These are phyloP conservation scores for Coenonympha glycerion DNA, from an alignment of 2,888 invertebrate species.

Conservation along the genomic window DNA sequence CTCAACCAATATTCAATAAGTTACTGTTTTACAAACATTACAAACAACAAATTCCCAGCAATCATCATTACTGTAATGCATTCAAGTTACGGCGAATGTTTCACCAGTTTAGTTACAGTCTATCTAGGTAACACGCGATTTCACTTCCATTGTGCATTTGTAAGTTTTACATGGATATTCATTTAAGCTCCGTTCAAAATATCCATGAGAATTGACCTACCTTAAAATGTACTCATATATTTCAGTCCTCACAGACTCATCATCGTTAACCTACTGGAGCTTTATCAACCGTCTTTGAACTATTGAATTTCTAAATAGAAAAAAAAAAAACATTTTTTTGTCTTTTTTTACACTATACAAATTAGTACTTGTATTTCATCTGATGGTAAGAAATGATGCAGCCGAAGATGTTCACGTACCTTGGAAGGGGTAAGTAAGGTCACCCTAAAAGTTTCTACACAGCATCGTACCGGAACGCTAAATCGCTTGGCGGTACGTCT, in stretches of 20 bases:
- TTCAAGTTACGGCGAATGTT: constrained; percentile 64
- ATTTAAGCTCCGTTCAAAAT: constrained; percentile 17
- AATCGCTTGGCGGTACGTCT: too few species aligned
- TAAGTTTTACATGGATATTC: constrained; percentile 16
- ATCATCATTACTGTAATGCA: constrained; percentile 69
- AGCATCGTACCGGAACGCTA: too few species aligned
- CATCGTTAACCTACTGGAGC: neutral
- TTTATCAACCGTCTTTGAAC: neutral
- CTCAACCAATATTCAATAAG: constrained; percentile 21
- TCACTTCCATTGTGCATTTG: constrained; percentile 33
- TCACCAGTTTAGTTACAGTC: constrained; percentile 64
- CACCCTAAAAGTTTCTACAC: too few species aligned
- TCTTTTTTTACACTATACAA: too few species aligned
- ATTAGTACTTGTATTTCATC: too few species aligned
- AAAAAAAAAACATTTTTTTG: too few species aligned
- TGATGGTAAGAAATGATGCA: too few species aligned
- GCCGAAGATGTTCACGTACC: too few species aligned
- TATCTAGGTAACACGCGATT: constrained; percentile 55
- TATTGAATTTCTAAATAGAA: too few species aligned
- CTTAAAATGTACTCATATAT: constrained; percentile 9
- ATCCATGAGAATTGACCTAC: constrained; percentile 13
- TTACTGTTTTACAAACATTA: constrained; percentile 40
- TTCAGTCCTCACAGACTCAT: neutral
- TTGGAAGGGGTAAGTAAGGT: too few species aligned
- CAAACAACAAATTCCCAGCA: constrained; percentile 60